A percentile compares a stretch with the other conserved stretches of the same genome.
Evolutionary conservation across 2,113 vertebrate genomes (phyloP).

Genomic region (Ardeotis arabs): DNA sequence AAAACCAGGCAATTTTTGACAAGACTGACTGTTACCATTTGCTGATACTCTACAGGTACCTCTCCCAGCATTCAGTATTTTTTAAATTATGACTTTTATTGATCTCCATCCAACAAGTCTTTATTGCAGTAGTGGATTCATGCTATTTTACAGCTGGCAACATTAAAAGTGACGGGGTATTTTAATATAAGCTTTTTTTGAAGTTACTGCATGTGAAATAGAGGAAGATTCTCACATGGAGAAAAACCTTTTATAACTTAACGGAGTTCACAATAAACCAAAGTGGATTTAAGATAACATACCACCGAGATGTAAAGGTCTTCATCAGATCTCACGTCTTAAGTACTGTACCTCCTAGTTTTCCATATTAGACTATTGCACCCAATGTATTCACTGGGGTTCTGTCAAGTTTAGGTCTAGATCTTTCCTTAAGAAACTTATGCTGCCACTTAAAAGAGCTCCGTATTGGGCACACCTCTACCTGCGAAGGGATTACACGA

Average conservation of each 20-base stretch:
- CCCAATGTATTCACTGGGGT: fast-evolving
- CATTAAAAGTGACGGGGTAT: neutral
- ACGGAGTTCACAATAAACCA: neutral
- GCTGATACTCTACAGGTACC: neutral
- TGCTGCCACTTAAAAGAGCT: neutral
- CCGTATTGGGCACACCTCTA: too few relatives aligned
- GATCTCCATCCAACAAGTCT: neutral
- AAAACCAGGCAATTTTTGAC: fast-evolving
- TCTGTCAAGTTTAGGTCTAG: neutral
- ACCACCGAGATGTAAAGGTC: neutral
- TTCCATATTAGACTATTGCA: neutral
- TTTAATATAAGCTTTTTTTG: neutral
- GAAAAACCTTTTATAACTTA: neutral
- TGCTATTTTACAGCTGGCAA: neutral
- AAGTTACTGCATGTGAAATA: neutral
- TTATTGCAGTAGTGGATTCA: neutral
- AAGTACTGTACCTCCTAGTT: neutral
- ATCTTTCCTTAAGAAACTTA: neutral
- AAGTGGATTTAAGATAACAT: neutral
- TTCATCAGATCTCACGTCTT: neutral
- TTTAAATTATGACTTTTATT: neutral
- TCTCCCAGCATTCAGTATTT: neutral
- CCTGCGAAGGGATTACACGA: fast-evolving
- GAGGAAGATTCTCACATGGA: neutral
- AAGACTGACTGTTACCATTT: neutral